A percentile compares a stretch with the other conserved stretches of the same genome.
phyloP scores from a whole-genome alignment of 2,797 vertebrate species.

The Siniperca obscura region DNA sequence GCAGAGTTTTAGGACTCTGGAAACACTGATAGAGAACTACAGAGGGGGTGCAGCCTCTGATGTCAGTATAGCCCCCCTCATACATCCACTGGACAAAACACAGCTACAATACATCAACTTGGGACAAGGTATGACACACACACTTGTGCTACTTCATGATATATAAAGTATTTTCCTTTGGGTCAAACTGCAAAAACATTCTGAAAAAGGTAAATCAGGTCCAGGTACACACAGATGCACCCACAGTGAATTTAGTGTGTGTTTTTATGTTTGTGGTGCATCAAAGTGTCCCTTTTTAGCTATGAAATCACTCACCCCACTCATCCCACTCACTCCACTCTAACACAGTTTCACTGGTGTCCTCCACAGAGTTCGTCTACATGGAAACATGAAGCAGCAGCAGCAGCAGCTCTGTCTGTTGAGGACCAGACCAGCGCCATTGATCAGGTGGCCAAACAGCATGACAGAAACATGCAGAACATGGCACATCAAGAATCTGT shows the following conservation, averaged over 20 bases:
- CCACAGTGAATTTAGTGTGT: neutral
- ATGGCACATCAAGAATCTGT: neutral
- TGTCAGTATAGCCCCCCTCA: slow-evolving; percentile 49
- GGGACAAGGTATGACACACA: slow-evolving; percentile 49
- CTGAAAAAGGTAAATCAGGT: neutral
- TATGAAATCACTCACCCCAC: neutral
- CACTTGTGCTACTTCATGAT: neutral
- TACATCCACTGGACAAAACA: slow-evolving; percentile 70
- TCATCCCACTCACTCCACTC: neutral
- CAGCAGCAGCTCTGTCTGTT: slow-evolving; percentile 20
- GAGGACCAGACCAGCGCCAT: neutral
- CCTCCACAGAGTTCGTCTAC: slow-evolving; percentile 64
- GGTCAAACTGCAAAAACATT: neutral
- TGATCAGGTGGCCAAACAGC: neutral
- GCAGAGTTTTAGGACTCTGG: slow-evolving; percentile 65
- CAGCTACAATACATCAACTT: slow-evolving; percentile 43
- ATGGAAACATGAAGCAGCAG: slow-evolving; percentile 68
- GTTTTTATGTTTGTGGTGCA: slow-evolving; percentile 13
- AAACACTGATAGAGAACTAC: slow-evolving; percentile 66
- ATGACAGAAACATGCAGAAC: neutral
- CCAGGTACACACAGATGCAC: neutral
- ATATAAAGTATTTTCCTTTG: neutral
- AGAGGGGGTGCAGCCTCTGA: slow-evolving; percentile 12
- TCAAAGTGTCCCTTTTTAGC: neutral
- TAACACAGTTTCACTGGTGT: slow-evolving; percentile 44